Percentiles rank a stretch among this genome's conserved stretches.
Conservation (phyloP, 2,888 invertebrate genomes). For the Eristalis intricaria region DNA sequence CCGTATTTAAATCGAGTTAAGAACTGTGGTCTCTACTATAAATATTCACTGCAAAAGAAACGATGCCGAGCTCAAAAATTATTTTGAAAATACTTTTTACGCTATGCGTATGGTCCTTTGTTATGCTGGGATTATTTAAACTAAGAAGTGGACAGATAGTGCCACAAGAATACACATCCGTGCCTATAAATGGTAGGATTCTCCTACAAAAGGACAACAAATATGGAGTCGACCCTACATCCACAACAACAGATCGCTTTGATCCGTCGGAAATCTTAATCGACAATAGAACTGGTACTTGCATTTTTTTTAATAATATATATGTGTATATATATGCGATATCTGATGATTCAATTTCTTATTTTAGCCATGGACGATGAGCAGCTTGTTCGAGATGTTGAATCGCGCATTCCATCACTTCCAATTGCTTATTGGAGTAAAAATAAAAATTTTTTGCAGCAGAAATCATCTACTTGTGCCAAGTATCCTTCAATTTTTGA, state of each 20-base stretch:
- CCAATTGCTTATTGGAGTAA: conserved; percentile 93
- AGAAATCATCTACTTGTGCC: conserved; percentile 88
- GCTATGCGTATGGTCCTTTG: conserved; percentile 81
- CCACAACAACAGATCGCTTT: conserved; percentile 81
- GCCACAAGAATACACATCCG: conserved; percentile 78
- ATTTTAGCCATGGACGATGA: conserved; percentile 84
- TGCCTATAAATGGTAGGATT: conserved; percentile 80
- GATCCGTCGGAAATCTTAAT: conserved; percentile 81
- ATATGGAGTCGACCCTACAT: conserved; percentile 79
- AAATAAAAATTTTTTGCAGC: conserved; percentile 85
- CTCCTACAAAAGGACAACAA: conserved; percentile 80
- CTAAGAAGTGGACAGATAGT: conserved; percentile 80
- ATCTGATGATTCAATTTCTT: background rate
- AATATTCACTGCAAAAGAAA: background rate
- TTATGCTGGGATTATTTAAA: conserved; percentile 81
- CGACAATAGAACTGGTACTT: conserved; percentile 81
- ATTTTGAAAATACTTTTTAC: conserved; percentile 81
- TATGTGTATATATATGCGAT: background rate
- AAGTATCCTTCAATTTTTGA: conserved; percentile 94
- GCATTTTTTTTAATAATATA: background rate
- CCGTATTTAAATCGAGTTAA: background rate
- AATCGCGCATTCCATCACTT: conserved; percentile 90
- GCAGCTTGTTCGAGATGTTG: conserved; percentile 89
- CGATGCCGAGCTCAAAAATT: conserved; percentile 80
- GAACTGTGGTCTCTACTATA: background rate